A percentile compares a stretch with the other conserved stretches of the same genome.
Conservation (phyloP, 2,113 vertebrate genomes). For the Mus spicilegus region DNA sequence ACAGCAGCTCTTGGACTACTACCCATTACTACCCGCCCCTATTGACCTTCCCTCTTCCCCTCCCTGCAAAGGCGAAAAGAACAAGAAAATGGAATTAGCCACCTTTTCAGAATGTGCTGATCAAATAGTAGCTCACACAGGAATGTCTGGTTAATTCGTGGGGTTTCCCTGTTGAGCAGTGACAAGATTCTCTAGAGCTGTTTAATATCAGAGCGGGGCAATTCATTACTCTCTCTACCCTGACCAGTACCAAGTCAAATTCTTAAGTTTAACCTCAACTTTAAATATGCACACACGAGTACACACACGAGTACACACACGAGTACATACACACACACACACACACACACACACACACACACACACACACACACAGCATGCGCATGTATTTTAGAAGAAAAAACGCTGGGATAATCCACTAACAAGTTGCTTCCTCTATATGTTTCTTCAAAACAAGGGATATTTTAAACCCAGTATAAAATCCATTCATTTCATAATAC, state of each 20-base stretch:
- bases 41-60: constrained; percentile 79
- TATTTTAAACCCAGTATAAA: constrained; percentile 7
- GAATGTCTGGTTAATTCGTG: constrained; percentile 88
- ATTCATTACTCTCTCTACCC: constrained; percentile 77
- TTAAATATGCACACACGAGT: constrained; percentile 14
- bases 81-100: constrained; percentile 86
- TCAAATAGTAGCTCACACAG: constrained; percentile 87
- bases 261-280: constrained; percentile 58
- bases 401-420: constrained; percentile 55
- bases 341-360: not conserved
- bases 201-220: constrained; percentile 78
- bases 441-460: constrained; percentile 30
- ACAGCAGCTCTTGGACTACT: constrained; percentile 91
- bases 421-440: not conserved
- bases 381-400: constrained; percentile 61
- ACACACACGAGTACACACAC: not conserved
- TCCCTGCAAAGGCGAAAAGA: constrained; percentile 54
- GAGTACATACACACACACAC: not conserved
- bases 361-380: not conserved
- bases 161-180: constrained; percentile 82
- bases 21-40: constrained; percentile 94
- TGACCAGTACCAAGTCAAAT: constrained; percentile 67
- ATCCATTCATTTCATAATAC: not conserved
- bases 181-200: constrained; percentile 83
- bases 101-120: constrained; percentile 87